These are phyloP conservation scores for Macropus fuliginosus DNA, from an alignment of 2,797 vertebrate species.

Conservation along the genomic window DNA sequence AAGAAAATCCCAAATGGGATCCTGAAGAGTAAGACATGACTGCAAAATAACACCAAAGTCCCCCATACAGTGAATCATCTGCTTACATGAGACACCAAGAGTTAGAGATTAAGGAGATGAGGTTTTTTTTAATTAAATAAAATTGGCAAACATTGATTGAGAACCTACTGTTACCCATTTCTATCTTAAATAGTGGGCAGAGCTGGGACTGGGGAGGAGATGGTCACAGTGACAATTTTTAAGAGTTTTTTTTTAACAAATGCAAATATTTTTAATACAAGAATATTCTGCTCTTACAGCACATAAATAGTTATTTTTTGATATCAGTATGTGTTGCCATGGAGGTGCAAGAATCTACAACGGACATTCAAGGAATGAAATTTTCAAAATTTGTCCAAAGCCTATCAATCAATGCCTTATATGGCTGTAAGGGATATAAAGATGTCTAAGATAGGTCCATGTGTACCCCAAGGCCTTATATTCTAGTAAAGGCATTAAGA, in stretches of 20 bases:
- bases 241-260: neutral
- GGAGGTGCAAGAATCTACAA: neutral
- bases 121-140: neutral
- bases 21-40: neutral
- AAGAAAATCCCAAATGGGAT: neutral
- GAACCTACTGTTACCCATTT: neutral
- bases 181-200: neutral
- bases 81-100: neutral
- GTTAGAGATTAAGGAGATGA: neutral
- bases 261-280: neutral
- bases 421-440: neutral
- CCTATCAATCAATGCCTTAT: neutral
- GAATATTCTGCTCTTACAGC: neutral
- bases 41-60: neutral
- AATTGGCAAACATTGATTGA: neutral
- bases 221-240: neutral
- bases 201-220: neutral
- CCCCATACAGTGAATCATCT: neutral
- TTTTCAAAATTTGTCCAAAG: neutral
- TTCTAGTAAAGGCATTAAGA: neutral
- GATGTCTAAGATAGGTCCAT: neutral
- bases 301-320: neutral
- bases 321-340: neutral
- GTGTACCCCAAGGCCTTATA: neutral
- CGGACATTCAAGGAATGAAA: neutral